These are phyloP conservation scores for Latrodectus hesperus DNA, from an alignment of 2,888 invertebrate species.

Conservation along the genomic window DNA sequence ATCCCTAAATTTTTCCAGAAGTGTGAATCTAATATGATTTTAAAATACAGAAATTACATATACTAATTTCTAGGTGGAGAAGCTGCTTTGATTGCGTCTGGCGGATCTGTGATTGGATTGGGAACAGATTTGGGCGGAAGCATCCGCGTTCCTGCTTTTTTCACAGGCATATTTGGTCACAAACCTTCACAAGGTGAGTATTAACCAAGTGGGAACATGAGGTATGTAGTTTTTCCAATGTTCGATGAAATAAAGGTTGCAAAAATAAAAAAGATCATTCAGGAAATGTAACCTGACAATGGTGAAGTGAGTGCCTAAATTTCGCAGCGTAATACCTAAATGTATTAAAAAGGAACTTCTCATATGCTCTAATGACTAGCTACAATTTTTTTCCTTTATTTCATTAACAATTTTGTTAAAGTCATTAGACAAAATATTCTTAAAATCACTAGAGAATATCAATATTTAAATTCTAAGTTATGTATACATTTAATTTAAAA, in stretches of 20 bases:
- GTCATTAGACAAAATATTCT: no score
- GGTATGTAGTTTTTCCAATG: neutral
- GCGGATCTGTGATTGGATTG: conserved; percentile 88
- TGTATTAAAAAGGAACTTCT: no score
- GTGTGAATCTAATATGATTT: no score
- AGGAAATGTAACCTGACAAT: neutral
- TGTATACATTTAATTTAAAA: no score
- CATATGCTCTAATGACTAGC: no score
- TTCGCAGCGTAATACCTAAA: no score
- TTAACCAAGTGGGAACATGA: neutral
- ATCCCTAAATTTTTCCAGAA: no score
- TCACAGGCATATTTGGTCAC: conserved; percentile 90
- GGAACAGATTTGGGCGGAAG: conserved; percentile 98
- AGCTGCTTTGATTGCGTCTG: conserved; percentile 81
- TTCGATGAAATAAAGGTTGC: neutral
- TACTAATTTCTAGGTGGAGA: conserved; percentile 78
- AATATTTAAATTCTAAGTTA: no score
- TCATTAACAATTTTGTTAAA: no score
- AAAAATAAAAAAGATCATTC: neutral
- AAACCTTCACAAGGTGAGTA: conserved; percentile 82
- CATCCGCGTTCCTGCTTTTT: conserved; percentile 91
- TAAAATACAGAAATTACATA: no score
- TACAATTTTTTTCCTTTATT: no score
- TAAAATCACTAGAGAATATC: no score
- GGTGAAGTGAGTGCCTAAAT: neutral